Evolutionary conservation across 2,888 invertebrate species (phyloP).

Genomic region (Smittia aterrima): DNA sequence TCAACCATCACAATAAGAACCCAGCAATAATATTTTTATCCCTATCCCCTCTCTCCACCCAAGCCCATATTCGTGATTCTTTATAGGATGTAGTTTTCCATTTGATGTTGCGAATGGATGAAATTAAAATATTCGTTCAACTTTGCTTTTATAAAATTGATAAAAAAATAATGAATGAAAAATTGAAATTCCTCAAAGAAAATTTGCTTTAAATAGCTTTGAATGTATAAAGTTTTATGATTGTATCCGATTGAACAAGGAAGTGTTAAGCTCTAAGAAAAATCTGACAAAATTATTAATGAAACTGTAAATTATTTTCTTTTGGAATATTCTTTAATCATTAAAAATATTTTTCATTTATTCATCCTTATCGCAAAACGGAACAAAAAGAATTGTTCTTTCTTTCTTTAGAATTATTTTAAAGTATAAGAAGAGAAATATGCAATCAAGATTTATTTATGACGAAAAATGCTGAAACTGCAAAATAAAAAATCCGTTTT

Average conservation of each 20-base stretch:
- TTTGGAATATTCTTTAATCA: background rate
- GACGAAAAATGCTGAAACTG: constrained; percentile 22
- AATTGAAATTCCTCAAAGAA: background rate
- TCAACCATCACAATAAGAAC: background rate
- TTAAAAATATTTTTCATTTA: background rate
- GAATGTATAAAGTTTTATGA: constrained; percentile 10
- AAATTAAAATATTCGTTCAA: background rate
- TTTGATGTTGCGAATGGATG: constrained; percentile 28
- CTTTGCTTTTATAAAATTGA: constrained; percentile 3
- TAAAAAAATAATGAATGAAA: constrained; percentile 6
- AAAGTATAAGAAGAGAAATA: constrained; percentile 20
- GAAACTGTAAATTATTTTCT: background rate
- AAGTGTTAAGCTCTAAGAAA: constrained; percentile 7
- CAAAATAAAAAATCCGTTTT: constrained; percentile 8
- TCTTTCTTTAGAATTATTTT: constrained; percentile 34
- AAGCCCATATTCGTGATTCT: constrained; percentile 27
- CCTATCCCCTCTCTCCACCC: background rate
- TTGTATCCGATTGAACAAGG: background rate
- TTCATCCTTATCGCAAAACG: constrained; percentile 6
- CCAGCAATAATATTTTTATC: background rate
- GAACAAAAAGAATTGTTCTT: constrained; percentile 19
- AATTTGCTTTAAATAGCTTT: background rate
- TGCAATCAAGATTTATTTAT: constrained; percentile 38
- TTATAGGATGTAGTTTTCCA: constrained; percentile 39
- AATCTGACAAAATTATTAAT: background rate